A percentile compares a stretch with the other conserved stretches of the same genome.
Conservation (phyloP, 2,797 vertebrate genomes). For the Echiichthys vipera region DNA sequence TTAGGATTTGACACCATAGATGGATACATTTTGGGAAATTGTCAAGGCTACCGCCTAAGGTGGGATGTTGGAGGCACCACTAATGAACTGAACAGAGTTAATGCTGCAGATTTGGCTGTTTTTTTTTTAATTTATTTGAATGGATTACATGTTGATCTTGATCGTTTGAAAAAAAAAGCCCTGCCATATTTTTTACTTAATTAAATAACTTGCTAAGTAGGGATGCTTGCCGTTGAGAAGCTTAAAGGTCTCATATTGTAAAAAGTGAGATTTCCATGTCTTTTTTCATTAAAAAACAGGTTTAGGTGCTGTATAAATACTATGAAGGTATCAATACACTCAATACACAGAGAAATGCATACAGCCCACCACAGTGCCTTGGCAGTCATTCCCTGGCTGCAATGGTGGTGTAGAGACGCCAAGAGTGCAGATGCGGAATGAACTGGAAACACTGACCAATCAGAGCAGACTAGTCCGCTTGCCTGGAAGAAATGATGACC, state of each 20-base stretch:
- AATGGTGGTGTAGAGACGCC: too few species aligned
- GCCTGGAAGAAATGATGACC: not conserved
- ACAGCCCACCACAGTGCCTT: too few species aligned
- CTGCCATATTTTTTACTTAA: not conserved
- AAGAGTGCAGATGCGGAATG: too few species aligned
- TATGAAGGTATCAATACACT: too few species aligned
- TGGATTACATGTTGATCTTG: not conserved
- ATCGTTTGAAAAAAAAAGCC: not conserved
- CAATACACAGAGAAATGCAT: too few species aligned
- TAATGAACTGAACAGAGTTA: not conserved
- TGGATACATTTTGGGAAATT: not conserved
- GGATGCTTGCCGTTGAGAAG: conserved; percentile 10
- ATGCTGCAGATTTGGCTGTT: not conserved
- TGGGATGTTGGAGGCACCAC: not conserved
- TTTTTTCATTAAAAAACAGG: too few species aligned
- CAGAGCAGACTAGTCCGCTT: too few species aligned
- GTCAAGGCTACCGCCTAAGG: not conserved
- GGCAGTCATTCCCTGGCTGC: too few species aligned
- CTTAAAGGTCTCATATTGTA: too few species aligned
- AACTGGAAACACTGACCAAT: too few species aligned
- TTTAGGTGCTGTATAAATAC: too few species aligned
- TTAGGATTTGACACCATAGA: not conserved
- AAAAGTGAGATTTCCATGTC: too few species aligned
- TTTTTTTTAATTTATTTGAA: conserved; percentile 10
- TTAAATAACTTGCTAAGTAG: conserved; percentile 10